Base-by-base conservation (phyloP, 2,113 vertebrate species). In the Anolis sagrei region DNA sequence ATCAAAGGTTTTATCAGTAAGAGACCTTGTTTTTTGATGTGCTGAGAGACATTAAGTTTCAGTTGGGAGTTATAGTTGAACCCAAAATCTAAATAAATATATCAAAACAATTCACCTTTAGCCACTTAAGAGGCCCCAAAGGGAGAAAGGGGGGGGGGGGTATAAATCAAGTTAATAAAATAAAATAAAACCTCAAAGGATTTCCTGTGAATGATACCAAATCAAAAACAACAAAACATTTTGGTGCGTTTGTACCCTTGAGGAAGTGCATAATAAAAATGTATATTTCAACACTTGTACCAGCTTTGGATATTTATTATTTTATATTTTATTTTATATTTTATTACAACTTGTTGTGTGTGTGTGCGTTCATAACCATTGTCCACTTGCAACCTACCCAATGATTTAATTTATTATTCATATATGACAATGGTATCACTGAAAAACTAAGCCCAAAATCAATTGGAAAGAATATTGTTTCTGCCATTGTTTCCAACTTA, bases 1-100 rank as follows among this genome's bases (percentile, higher is more conserved):
- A 99, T 99, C 96, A 99, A 99, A 96, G 99, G 98, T 92, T 99
- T 99, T 93, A 99, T 99, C 94, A 99, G 99, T 99, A 96, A 98
- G 98, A 81, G 86, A 79, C 1, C 62, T 81, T 21, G 4, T 36
- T 61, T 44, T 48, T 48, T 64, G 3, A 72, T 25, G 58, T 8
- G 39, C 39, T 44, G 54, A 23, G 25, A 34, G 64, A 44, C 51
- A 29, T 14, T 84, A 58, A 44, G 51, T 88, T 75, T 77, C 34
- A 89, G 18, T 21, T 73, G 19, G 34, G 61, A 83, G 29, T 2
- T 75, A n/a, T 75, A 11, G 18, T 5, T 39, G 70, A 27, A 1
- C 19, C 14, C 29, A n/a, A 19, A 7, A 23, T n/a, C 21, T 58
- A 27, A 18, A 62, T 7, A 32, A 21, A 49, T 83, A 62, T 74